Evolutionary conservation across 2,888 invertebrate species (phyloP), one percentile per base, ranked within the genome.

Genomic region (Agonopterix arenella): DNA sequence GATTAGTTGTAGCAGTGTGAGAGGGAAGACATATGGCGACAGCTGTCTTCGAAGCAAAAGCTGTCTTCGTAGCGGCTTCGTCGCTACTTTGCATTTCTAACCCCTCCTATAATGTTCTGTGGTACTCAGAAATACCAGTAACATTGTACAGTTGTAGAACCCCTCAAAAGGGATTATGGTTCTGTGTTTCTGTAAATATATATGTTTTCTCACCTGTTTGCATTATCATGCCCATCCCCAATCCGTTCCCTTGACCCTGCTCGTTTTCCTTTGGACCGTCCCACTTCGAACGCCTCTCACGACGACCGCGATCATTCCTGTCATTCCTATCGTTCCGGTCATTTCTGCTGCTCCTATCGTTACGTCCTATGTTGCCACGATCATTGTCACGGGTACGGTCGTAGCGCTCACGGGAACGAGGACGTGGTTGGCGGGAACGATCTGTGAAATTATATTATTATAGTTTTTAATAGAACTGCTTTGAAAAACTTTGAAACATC

Each of bases 251-350:
- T 48, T 48, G 11, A 11, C 44, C 38, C 5, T 11, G 36, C 44
- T 37, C 28, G 2, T 16, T 43, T 11, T 51, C 50, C 45, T 60
- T 61, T 7, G 61, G 55, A 42, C 44, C 57, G 10, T 55, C 57
- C 80, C 79, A 79, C 44, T 76, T 73, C 0, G 67, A 45, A 1
- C 53, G 59, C 10, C 70, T 61, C 0, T 76, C 67, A 0, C 68
- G 60, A 3, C 66, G 52, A 1, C 53, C 53, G 5, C 56, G 41
- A 7, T 45, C 44, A 4, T 45, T 44, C 9, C 55, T 28, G 16
- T 62, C 58, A 45, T 54, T 57, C 41, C 62, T 60, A 38, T 60
- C 59, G 11, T 44, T 52, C n/a, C 61, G 54, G 11, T 46, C 46
- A 3, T 46, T 40, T 8, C 54, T 28, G 11, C 61, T 57, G 47